Evolutionary conservation across 2,113 vertebrate genomes (phyloP).

Genomic region (Pomatostomus ruficeps): DNA sequence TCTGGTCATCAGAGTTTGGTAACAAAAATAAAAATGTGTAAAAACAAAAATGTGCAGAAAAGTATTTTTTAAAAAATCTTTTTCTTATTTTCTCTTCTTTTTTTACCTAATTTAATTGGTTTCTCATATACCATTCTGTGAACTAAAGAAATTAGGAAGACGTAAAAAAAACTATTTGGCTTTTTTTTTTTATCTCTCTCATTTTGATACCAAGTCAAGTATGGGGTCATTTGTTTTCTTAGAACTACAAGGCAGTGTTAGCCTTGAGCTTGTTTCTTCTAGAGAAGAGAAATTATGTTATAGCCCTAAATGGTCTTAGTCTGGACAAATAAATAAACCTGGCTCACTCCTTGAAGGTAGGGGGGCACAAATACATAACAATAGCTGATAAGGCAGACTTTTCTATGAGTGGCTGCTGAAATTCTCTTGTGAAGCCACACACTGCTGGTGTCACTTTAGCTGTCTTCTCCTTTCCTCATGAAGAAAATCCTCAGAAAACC

Average conservation of each 20-base stretch:
- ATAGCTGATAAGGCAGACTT: background rate
- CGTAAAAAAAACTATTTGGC: background rate
- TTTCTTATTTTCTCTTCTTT: background rate
- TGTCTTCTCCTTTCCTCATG: background rate
- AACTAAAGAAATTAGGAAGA: background rate
- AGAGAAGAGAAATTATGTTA: background rate
- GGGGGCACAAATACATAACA: background rate
- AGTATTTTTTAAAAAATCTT: rapidly evolving
- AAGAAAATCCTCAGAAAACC: background rate
- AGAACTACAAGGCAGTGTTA: background rate
- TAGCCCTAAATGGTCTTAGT: background rate
- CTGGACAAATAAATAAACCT: slow-evolving; percentile 10
- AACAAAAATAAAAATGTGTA: background rate
- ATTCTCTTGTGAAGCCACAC: background rate
- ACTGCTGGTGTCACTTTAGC: background rate
- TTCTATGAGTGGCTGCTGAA: background rate
- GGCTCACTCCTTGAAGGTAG: background rate
- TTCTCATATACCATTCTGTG: background rate
- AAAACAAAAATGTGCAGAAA: background rate
- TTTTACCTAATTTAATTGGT: background rate
- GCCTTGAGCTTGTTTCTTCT: background rate
- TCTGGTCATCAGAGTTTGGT: background rate
- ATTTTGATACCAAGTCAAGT: background rate
- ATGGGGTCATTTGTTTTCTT: background rate
- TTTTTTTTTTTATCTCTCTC: background rate